phyloP scores from a whole-genome alignment of 2,113 vertebrate genomes.

The Poeciliopsis occidentalis region DNA sequence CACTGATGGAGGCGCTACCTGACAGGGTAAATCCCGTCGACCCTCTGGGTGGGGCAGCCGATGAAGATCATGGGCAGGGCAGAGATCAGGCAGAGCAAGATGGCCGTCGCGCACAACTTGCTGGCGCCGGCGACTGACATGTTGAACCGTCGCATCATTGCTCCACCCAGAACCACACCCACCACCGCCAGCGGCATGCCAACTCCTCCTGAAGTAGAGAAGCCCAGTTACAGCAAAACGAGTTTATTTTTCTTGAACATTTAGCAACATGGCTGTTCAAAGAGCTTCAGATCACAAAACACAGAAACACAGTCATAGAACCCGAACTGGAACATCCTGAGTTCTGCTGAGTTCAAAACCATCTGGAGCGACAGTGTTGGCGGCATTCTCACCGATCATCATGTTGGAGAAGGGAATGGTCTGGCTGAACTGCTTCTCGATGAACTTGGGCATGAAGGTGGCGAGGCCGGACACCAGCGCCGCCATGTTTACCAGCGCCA shows the following conservation, averaged over 20 bases:
- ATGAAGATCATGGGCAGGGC: slow-evolving; percentile 86
- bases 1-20: slow-evolving; percentile 34
- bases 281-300: no score
- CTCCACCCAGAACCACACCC: slow-evolving; percentile 86
- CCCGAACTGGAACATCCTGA: not conserved
- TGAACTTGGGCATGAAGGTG: slow-evolving; percentile 92
- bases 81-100: slow-evolving; percentile 74
- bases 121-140: slow-evolving; percentile 79
- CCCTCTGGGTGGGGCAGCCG: slow-evolving; percentile 86
- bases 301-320: no score
- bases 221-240: not conserved
- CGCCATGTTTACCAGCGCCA: slow-evolving; percentile 88
- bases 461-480: slow-evolving; percentile 87
- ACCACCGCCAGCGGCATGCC: slow-evolving; percentile 84
- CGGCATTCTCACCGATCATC: slow-evolving; percentile 83
- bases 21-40: slow-evolving; percentile 68
- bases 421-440: slow-evolving; percentile 90
- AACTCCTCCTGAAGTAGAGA: slow-evolving; percentile 76
- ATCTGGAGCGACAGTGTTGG: not conserved
- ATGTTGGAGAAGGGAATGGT: slow-evolving; percentile 85
- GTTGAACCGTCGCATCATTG: slow-evolving; percentile 83
- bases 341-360: not conserved
- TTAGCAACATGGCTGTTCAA: no score
- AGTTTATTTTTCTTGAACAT: no score
- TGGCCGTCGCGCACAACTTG: slow-evolving; percentile 75